phyloP scores from a whole-genome alignment of 2,113 vertebrate species.

The Salminus brasiliensis region DNA sequence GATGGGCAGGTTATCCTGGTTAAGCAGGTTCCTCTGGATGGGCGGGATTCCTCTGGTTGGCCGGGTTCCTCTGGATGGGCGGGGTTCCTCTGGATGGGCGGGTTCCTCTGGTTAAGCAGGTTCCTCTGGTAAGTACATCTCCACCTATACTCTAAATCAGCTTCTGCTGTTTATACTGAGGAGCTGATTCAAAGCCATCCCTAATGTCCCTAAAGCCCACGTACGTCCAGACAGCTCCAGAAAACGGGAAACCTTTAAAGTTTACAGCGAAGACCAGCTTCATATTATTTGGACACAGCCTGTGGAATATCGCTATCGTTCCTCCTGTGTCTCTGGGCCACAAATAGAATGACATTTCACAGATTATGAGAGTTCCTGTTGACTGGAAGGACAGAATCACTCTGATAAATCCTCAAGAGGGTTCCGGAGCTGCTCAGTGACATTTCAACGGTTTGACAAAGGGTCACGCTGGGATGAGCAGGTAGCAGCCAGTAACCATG shows the following conservation, averaged over 20 bases:
- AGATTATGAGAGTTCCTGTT: conserved; percentile 7
- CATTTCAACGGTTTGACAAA: conserved; percentile 13
- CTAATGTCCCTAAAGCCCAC: not conserved
- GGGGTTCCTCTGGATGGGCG: not conserved
- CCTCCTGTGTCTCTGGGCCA: not conserved
- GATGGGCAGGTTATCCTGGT: no score
- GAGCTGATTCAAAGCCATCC: not conserved
- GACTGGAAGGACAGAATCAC: not conserved
- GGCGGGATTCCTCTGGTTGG: no score
- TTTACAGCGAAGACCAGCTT: no score
- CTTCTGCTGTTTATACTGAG: not conserved
- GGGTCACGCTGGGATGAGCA: not conserved
- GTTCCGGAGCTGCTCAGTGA: not conserved
- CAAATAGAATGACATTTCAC: conserved; percentile 22
- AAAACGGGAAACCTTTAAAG: not conserved
- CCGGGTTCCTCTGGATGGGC: not conserved
- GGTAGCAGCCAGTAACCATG: not conserved
- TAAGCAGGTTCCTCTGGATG: no score
- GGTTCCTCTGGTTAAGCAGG: not conserved
- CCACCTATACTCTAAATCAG: not conserved
- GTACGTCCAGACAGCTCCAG: not conserved
- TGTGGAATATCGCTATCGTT: not conserved
- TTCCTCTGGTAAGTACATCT: not conserved
- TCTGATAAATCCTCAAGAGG: not conserved
- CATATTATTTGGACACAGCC: not conserved